These are phyloP conservation scores for Aphyosemion australe DNA, from an alignment of 2,113 vertebrate species.

Conservation along the genomic window DNA sequence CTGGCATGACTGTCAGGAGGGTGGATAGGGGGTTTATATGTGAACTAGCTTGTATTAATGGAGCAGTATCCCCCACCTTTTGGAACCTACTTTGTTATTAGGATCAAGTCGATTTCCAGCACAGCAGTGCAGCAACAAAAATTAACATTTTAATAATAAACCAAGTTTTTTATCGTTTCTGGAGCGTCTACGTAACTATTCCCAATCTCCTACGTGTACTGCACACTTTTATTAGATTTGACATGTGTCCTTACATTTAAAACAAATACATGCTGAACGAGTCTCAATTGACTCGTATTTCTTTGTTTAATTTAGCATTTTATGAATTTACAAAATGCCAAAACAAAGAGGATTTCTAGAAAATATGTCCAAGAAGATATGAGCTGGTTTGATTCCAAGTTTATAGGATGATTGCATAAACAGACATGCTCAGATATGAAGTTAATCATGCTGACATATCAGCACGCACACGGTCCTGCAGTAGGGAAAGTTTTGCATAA, in stretches of 20 bases:
- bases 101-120: slow-evolving; percentile 12
- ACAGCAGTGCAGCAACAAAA: neutral
- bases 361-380: slow-evolving; percentile 4
- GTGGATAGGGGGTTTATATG: too few relatives aligned
- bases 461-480: slow-evolving; percentile 45
- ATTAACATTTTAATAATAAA: neutral
- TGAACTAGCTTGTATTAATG: too few relatives aligned
- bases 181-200: slow-evolving; percentile 22
- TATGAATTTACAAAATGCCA: neutral
- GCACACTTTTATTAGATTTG: slow-evolving; percentile 7
- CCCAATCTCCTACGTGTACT: neutral
- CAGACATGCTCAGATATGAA: slow-evolving; percentile 24
- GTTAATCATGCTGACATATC: slow-evolving; percentile 45
- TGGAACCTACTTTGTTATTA: too few relatives aligned
- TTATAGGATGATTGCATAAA: slow-evolving; percentile 21
- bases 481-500: slow-evolving; percentile 47
- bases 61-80: too few relatives aligned
- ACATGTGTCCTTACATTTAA: slow-evolving; percentile 23
- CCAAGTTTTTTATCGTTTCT: neutral
- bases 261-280: slow-evolving; percentile 9
- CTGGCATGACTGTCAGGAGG: too few relatives aligned
- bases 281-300: slow-evolving; percentile 17
- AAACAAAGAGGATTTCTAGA: neutral
- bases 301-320: neutral
- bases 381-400: slow-evolving; percentile 1